Evolutionary conservation across 2,797 vertebrate genomes (phyloP), one percentile per base, ranked within the genome.

Genomic region (Esox masquinongy): DNA sequence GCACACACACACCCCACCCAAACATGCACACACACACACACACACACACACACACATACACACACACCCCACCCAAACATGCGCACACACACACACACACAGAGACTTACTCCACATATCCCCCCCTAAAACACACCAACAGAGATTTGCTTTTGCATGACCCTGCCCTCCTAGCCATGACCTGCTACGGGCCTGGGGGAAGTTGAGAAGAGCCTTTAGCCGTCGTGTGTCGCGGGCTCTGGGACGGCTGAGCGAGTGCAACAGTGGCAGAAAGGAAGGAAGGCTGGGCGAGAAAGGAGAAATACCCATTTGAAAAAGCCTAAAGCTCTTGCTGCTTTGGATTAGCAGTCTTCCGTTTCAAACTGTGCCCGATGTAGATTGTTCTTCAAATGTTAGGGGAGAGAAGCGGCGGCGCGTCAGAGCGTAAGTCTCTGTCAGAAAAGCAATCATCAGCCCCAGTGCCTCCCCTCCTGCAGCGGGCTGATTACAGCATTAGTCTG

Each of bases 401-500:
- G 79, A 74, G 75, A 76, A 70, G 74, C 69, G 74, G 80, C 69
- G 36, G 80, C 61, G 76, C 82, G 78, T 80, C 77, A 82, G 83
- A 86, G 75, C 79, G 49, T 68, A 70, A 79, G 85, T 85, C 83
- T 79, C 82, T 88, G 86, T 88, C 83, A 85, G 79, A 87, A 86
- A 88, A 84, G 87, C 86, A 88, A 87, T 89, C 86, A 89, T 81
- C 79, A 79, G 76, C 78, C 79, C 79, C 68, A 87, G 81, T 82
- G 83, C 81, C 76, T 87, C 75, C 83, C 81, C 79, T 88, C 84
- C 86, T 88, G 86, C 88, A 87, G 84, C 24, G 79, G 68, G 75
- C 86, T 88, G 88, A 89, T 89, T 88, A 86, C 82, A 81, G 85
- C 82, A 88, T 87, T 85, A 88, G 88, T 70, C 82, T 83, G 72